Evolutionary conservation across 2,797 vertebrate genomes (phyloP).

Genomic region (Anguilla megastoma): DNA sequence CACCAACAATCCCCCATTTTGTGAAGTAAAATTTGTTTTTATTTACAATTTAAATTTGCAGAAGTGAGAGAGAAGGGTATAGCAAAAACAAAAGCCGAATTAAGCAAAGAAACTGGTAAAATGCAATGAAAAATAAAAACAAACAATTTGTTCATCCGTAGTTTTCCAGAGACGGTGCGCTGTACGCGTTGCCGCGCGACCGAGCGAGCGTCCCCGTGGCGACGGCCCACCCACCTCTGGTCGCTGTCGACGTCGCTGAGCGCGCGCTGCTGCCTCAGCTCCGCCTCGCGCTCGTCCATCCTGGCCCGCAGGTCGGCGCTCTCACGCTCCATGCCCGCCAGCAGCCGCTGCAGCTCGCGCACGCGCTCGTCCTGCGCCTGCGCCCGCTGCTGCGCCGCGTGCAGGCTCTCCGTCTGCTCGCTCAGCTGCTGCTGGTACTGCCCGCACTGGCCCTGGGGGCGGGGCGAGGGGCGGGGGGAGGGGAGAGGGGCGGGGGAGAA

Average conservation of each 20-base stretch:
- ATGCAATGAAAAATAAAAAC: no score
- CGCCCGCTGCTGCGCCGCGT: slow-evolving; percentile 60
- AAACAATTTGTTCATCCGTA: no score
- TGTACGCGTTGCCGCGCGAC: no score
- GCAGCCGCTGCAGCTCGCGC: slow-evolving; percentile 78
- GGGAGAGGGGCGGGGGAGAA: no score
- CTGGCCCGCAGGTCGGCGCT: slow-evolving; percentile 73
- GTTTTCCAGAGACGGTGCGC: no score
- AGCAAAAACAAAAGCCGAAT: no score
- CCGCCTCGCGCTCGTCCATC: slow-evolving; percentile 72
- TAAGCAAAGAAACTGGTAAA: no score
- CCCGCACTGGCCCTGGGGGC: slow-evolving; percentile 60
- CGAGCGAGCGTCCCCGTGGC: neutral
- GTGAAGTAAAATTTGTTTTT: no score
- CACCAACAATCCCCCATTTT: no score
- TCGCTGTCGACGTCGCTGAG: slow-evolving; percentile 69
- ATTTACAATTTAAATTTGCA: no score
- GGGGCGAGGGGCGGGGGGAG: neutral
- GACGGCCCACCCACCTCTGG: slow-evolving; percentile 64
- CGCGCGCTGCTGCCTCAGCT: slow-evolving; percentile 71
- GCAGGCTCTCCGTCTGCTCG: slow-evolving; percentile 66
- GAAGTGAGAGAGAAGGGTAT: no score
- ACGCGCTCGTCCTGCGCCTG: slow-evolving; percentile 73
- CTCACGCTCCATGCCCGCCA: slow-evolving; percentile 87
- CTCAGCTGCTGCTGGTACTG: slow-evolving; percentile 73